Base-by-base conservation (phyloP, 2,888 invertebrate genomes). In the Apocheima hispidaria region DNA sequence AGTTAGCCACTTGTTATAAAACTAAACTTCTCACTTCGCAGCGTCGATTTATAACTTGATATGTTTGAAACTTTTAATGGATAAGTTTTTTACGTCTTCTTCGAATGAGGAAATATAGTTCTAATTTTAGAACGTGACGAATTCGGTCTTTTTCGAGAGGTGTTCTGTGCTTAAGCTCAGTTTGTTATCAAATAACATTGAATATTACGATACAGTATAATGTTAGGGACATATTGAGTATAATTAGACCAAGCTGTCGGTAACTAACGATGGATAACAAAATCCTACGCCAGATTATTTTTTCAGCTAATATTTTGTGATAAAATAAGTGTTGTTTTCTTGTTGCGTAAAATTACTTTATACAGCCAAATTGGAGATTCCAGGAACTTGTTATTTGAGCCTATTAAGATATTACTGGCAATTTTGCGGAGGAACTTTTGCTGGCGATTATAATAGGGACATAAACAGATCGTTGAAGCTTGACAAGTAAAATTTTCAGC, bases 11-110 rank as follows among this genome's bases (percentile, higher is more conserved):
- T 65, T 56, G 61, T 69, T 67, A 65, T 58, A 67, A 63, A 67
- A 66, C 66, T 63, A 58, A 66, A 67, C 67, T 69, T 69, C 60
- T 63, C 62, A 62, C 63, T 69, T 57, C 38, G 50, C 63, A 60
- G 63, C 57, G 57, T 60, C 63, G 67, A 67, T 67, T 60, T 65
- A 65, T 65, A 66, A 63, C 69, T 65, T 44, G 55, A 64, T 63
- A 63, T 59, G 63, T 64, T 58, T 49, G 28, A 54, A 67, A 67
- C 60, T 69, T 69, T 63, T 65, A 60, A 67, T 67, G 67, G 60
- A 46, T 44, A 60, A 65, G 55, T 65, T 68, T 59, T 62, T 35
- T 54, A 41, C 20, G 41, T 46, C 33, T 51, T 53, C 40, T 56
- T 52, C n/a, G 51, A 54, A 20, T 35, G 40, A 2, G 14, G 7